A percentile compares a stretch with the other conserved stretches of the same genome.
phyloP scores from a whole-genome alignment of 2,888 invertebrate species.

The Dichetophora obliterata region DNA sequence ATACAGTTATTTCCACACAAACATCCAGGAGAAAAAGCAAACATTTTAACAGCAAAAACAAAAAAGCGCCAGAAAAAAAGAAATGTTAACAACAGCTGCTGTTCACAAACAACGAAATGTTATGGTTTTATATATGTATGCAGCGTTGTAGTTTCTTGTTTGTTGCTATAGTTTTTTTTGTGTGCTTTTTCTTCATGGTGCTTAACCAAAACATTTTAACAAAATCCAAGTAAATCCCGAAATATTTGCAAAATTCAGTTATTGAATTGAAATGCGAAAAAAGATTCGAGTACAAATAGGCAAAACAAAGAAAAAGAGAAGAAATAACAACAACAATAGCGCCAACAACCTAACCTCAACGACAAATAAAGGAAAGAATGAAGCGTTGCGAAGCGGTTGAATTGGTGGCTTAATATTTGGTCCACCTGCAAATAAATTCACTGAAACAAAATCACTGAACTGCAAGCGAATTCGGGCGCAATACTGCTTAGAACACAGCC shows the following conservation, averaged over 20 bases:
- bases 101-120: neutral
- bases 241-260: conserved; percentile 5
- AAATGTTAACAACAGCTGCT: neutral
- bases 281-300: no score
- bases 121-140: neutral
- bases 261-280: neutral
- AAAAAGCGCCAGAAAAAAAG: no score
- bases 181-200: neutral
- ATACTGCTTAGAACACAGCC: neutral
- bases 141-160: neutral
- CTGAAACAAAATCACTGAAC: neutral
- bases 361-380: neutral
- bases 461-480: neutral
- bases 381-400: neutral
- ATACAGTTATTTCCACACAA: no score
- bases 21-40: no score
- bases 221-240: neutral
- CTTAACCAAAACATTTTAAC: neutral
- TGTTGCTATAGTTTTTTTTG: neutral
- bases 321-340: neutral
- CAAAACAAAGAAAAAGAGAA: neutral
- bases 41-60: no score
- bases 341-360: neutral
- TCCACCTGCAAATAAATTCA: conserved; percentile 1
- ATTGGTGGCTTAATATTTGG: neutral